Base-by-base conservation (phyloP, 2,888 invertebrate species). In the Automeris io region DNA sequence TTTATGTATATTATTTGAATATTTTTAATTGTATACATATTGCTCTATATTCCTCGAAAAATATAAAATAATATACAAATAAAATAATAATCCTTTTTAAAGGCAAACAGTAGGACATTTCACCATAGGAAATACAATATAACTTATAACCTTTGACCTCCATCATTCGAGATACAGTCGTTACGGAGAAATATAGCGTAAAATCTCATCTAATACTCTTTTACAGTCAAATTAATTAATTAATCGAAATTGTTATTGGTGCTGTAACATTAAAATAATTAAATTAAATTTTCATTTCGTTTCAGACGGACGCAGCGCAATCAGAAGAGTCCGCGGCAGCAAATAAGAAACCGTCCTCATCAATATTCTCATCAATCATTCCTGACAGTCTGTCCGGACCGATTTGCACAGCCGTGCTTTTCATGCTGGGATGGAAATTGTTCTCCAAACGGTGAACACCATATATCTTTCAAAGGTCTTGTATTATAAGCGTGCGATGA, bases 401-500 rank as follows among this genome's bases (percentile, higher is more conserved):
- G 1, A 81, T 89, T 37, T 90, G 90, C 75, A 90, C 90, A 2
- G 90, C 90, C 3, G 88, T 91, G 18, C 79, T 91, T 38, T 87
- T 90, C 60, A 80, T 90, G 67, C 79, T 91, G 2, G 90, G 91
- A 7, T 91, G 90, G 90, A 89, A 88, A 54, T 68, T 90, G 31
- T 82, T 90, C 46, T 70, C 80, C 3, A 88, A 88, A 46, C 89
- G 89, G 73, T 90, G 89, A 89, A 85, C 46, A 25, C 2, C 16
- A 42, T 43, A 31, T 45, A 35, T 8, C 5, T 22, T 19, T 16
- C 9, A 9, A 33, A 41, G 37, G 41, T 46, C 43, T 46, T 24
- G 41, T 45, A 33, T 26, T 34, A 31, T 38, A 26, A 54, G 64
- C 66, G 69, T 71, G 61, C 49, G 41, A 46, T 45, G 63, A 63